A percentile compares a stretch with the other conserved stretches of the same genome.
Conservation (phyloP, 2,113 vertebrate genomes). For the Procavia capensis region DNA sequence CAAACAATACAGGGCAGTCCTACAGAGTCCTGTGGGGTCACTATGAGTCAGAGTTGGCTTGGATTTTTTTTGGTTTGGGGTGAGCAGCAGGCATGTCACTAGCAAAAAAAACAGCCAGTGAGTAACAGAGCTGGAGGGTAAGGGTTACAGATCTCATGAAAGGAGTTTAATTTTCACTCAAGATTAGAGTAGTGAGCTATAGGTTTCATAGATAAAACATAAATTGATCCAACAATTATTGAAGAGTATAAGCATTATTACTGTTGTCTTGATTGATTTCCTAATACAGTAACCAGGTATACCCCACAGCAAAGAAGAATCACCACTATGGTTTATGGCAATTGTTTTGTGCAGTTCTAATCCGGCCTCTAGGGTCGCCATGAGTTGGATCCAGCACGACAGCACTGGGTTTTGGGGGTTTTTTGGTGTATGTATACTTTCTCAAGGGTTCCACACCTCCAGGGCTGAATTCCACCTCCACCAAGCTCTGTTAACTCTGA, state of each 20-base stretch:
- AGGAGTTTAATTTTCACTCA: background rate
- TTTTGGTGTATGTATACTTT: background rate
- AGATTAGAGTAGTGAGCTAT: background rate
- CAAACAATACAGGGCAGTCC: too few relatives aligned
- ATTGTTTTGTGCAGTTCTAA: background rate
- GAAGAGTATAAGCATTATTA: background rate
- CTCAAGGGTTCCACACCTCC: background rate
- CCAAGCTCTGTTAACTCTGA: background rate
- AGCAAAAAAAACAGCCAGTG: background rate
- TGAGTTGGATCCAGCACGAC: too few relatives aligned
- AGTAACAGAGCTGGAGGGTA: too few relatives aligned
- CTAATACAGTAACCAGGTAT: background rate
- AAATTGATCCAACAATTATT: background rate
- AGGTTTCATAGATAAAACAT: background rate
- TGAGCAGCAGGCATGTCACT: background rate
- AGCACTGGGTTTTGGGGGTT: too few relatives aligned
- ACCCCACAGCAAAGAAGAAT: conserved; percentile 38
- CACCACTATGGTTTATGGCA: background rate
- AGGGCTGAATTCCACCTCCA: conserved; percentile 20
- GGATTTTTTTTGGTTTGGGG: background rate
- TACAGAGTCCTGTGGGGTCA: too few relatives aligned
- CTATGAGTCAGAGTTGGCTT: too few relatives aligned
- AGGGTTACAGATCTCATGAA: rapidly evolving
- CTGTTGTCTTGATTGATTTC: background rate
- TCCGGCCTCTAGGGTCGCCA: too few relatives aligned